Percentiles rank a stretch among this genome's conserved stretches.
These are phyloP conservation scores for Spongilla lacustris DNA, from an alignment of 37 sponge, comb jelly and placozoan genomes.

Conservation along the genomic window DNA sequence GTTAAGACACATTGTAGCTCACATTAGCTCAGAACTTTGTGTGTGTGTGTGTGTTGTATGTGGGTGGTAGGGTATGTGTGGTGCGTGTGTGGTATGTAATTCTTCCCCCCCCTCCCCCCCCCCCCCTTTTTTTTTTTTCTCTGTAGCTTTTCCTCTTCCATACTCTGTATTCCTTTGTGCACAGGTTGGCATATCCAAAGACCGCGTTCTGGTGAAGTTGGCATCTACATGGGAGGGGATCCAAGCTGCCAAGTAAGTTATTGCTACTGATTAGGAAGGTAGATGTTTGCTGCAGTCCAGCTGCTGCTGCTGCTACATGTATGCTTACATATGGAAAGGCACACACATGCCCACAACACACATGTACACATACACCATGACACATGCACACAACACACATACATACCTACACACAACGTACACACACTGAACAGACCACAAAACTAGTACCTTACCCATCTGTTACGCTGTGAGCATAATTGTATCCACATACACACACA, in stretches of 20 bases:
- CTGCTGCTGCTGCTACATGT: neutral
- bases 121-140: too few species aligned
- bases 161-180: neutral
- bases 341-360: neutral
- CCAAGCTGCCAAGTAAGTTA: slow-evolving; percentile 88
- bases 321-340: neutral
- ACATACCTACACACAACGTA: neutral
- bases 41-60: neutral
- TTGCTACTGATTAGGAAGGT: neutral
- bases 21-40: too few species aligned
- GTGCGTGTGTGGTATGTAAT: neutral
- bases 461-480: too few species aligned
- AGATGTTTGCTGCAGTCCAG: too few species aligned
- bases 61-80: neutral
- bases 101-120: too few species aligned
- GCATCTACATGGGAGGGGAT: slow-evolving; percentile 99
- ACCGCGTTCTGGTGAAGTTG: slow-evolving; percentile 93
- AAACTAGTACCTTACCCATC: too few species aligned
- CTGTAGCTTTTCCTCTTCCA: neutral
- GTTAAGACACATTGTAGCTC: too few species aligned
- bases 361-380: neutral
- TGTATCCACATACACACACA: neutral
- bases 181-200: slow-evolving; percentile 85
- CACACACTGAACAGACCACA: too few species aligned
- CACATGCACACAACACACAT: slow-evolving; percentile 3